Conservation (phyloP, 2,888 invertebrate genomes). For the Caenorhabditis macrosperma region DNA sequence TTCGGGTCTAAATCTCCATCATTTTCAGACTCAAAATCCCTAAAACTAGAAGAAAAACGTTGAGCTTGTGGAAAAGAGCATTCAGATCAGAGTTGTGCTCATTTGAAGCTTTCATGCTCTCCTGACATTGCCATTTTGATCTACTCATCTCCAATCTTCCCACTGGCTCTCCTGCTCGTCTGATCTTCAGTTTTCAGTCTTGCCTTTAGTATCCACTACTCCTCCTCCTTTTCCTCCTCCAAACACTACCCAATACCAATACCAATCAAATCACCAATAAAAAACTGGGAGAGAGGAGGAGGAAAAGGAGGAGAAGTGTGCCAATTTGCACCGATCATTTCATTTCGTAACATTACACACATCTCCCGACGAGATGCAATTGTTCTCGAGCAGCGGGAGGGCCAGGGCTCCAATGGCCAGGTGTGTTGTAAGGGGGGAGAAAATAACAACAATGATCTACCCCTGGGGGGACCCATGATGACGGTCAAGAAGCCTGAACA, state of each 20-base stretch:
- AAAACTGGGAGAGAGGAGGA: background rate
- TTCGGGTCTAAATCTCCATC: too few species aligned
- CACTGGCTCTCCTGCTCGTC: too few species aligned
- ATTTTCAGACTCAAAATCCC: too few species aligned
- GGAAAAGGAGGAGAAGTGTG: slow-evolving; percentile 7
- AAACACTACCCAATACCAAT: background rate
- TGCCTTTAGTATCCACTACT: too few species aligned
- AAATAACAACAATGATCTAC: slow-evolving; percentile 13
- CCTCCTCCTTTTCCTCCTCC: background rate
- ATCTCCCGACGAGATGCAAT: slow-evolving; percentile 1
- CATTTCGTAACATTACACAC: slow-evolving; percentile 52
- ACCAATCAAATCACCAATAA: slow-evolving; percentile 7
- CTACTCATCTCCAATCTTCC: background rate
- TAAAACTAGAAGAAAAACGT: too few species aligned
- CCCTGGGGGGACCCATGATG: too few species aligned
- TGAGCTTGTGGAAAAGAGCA: too few species aligned
- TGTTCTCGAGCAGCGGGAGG: slow-evolving; percentile 15
- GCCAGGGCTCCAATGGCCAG: too few species aligned
- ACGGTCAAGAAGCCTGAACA: background rate
- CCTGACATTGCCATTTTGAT: background rate
- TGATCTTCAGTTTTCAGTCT: too few species aligned
- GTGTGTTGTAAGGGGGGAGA: slow-evolving; percentile 11
- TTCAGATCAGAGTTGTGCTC: too few species aligned
- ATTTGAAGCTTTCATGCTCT: too few species aligned
- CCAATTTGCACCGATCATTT: slow-evolving; percentile 46